phyloP scores from a whole-genome alignment of 2,113 vertebrate species.

The Festucalex cinctus region DNA sequence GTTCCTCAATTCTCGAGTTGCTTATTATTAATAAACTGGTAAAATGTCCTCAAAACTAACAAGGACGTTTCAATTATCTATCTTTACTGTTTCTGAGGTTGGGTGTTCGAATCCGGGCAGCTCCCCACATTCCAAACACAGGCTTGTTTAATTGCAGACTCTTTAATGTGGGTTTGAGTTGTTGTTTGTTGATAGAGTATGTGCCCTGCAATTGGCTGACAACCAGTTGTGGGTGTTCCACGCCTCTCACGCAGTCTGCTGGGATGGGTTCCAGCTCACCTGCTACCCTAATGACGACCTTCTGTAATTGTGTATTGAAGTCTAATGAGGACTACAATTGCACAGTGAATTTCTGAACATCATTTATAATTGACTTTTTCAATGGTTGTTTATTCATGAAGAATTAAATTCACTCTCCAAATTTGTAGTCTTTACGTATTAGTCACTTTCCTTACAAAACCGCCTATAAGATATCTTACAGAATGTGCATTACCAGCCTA shows the following conservation, averaged over 20 bases:
- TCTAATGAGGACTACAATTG: neutral
- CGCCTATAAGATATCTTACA: neutral
- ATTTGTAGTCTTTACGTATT: neutral
- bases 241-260: neutral
- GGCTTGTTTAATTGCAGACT: neutral
- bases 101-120: neutral
- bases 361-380: too few species aligned
- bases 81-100: neutral
- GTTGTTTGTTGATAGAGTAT: neutral
- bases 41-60: too few species aligned
- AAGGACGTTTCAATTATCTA: too few species aligned
- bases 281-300: neutral
- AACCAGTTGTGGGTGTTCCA: neutral
- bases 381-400: too few species aligned
- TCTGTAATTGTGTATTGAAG: neutral
- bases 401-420: neutral
- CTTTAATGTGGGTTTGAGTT: neutral
- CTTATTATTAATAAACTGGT: too few species aligned
- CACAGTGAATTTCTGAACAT: too few species aligned
- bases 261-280: neutral
- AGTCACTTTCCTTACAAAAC: neutral
- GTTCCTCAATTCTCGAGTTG: too few species aligned
- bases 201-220: neutral
- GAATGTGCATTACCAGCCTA: neutral
- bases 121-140: neutral